These are phyloP conservation scores for Zaprionus ghesquierei DNA, from an alignment of 1,140 invertebrate species.

Conservation along the genomic window DNA sequence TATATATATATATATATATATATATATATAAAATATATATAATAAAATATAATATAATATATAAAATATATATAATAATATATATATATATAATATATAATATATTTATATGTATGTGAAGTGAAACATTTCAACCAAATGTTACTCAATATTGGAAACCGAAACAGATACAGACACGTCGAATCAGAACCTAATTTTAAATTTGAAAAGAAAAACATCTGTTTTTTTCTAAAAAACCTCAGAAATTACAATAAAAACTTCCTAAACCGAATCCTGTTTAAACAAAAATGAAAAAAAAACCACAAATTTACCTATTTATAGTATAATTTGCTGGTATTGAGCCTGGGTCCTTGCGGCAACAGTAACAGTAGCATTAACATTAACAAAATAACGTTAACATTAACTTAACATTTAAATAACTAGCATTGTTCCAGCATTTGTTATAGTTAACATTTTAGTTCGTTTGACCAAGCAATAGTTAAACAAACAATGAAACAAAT, in stretches of 20 bases:
- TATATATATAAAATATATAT: no score
- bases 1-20: no score
- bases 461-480: slow-evolving; percentile 31
- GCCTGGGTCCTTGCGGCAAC: slow-evolving; percentile 35
- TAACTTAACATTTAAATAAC: slow-evolving; percentile 2
- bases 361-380: slow-evolving; percentile 17
- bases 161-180: neutral
- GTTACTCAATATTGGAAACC: neutral
- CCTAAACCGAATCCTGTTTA: slow-evolving; percentile 35
- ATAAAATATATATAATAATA: no score
- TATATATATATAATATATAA: no score
- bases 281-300: slow-evolving; percentile 46
- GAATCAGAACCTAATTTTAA: neutral
- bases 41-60: no score
- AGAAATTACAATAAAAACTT: slow-evolving; percentile 14
- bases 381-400: slow-evolving; percentile 8
- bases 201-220: neutral
- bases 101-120: no score
- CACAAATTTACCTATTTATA: slow-evolving; percentile 67
- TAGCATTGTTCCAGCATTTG: slow-evolving; percentile 32
- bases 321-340: slow-evolving; percentile 58
- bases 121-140: neutral
- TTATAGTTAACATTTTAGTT: slow-evolving; percentile 37
- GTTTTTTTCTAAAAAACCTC: slow-evolving; percentile 15
- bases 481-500: slow-evolving; percentile 23